Evolutionary conservation across 35 echinoderm and acorn worm species (phyloP).

Genomic region (Patiria miniata): DNA sequence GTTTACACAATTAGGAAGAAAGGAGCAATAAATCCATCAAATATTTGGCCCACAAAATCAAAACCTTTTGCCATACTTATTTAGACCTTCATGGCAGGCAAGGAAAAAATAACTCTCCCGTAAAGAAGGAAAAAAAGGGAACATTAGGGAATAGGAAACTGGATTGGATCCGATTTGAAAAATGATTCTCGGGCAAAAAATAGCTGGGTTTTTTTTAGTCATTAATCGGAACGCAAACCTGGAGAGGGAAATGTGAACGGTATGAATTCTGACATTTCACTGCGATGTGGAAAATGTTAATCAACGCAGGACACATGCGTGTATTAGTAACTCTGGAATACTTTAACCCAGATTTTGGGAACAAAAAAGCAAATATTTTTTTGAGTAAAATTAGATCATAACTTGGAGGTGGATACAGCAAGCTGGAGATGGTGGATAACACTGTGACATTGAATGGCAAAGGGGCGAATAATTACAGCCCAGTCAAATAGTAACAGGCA

Average conservation of each 20-base stretch:
- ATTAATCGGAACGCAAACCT: too few species aligned
- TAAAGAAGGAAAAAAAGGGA: neutral
- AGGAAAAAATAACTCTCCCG: neutral
- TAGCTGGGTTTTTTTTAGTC: too few species aligned
- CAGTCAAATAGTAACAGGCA: constrained; percentile 19
- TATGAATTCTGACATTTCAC: too few species aligned
- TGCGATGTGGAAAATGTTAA: too few species aligned
- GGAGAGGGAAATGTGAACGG: too few species aligned
- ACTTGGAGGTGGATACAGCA: too few species aligned
- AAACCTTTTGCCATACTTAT: neutral
- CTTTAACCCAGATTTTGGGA: too few species aligned
- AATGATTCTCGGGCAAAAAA: too few species aligned
- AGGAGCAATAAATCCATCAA: constrained; percentile 28
- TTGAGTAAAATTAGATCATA: too few species aligned
- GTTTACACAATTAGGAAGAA: constrained; percentile 22
- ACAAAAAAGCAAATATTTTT: too few species aligned
- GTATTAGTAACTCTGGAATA: too few species aligned
- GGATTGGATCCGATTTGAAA: neutral
- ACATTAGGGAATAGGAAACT: neutral
- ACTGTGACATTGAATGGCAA: neutral
- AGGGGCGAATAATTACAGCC: constrained; percentile 16
- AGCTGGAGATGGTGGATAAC: neutral
- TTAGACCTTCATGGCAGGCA: neutral
- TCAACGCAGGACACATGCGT: too few species aligned
- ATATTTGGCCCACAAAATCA: neutral